Evolutionary conservation across 2,113 vertebrate species (phyloP).

Genomic region (Lepus americanus): DNA sequence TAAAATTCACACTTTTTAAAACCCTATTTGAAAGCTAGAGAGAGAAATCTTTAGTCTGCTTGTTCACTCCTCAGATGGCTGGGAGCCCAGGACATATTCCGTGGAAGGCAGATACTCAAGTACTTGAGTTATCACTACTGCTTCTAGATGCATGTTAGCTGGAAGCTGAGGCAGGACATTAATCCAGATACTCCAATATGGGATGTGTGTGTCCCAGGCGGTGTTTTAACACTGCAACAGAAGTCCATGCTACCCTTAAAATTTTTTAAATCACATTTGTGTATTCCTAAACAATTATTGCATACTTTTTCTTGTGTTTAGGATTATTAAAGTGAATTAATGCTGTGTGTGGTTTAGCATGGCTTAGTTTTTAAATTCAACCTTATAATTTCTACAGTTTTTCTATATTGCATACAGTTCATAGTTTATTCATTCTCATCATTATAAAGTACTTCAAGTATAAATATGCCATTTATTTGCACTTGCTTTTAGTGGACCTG

Average conservation of each 20-base stretch:
- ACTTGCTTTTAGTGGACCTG: slow-evolving; percentile 40
- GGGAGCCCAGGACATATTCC: too few relatives aligned
- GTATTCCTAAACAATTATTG: background rate
- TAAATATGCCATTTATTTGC: slow-evolving; percentile 17
- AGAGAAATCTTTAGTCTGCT: too few relatives aligned
- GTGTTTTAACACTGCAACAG: too few relatives aligned
- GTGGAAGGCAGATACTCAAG: too few relatives aligned
- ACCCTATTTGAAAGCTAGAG: too few relatives aligned
- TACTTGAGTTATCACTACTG: too few relatives aligned
- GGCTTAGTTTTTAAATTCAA: background rate
- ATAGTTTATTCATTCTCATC: background rate
- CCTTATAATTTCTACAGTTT: slow-evolving; percentile 56
- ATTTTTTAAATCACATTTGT: background rate
- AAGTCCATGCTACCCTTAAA: background rate
- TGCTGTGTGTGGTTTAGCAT: background rate
- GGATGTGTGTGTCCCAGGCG: too few relatives aligned
- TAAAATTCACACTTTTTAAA: too few relatives aligned
- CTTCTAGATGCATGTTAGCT: too few relatives aligned
- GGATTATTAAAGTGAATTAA: background rate
- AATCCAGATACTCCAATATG: too few relatives aligned
- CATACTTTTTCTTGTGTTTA: slow-evolving; percentile 15
- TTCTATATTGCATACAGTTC: slow-evolving; percentile 5
- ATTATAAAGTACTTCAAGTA: slow-evolving; percentile 31
- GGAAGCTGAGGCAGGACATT: too few relatives aligned
- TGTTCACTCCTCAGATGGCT: too few relatives aligned